Evolutionary conservation across 2,888 invertebrate species (phyloP).

Genomic region (Drosophila silvestris): DNA sequence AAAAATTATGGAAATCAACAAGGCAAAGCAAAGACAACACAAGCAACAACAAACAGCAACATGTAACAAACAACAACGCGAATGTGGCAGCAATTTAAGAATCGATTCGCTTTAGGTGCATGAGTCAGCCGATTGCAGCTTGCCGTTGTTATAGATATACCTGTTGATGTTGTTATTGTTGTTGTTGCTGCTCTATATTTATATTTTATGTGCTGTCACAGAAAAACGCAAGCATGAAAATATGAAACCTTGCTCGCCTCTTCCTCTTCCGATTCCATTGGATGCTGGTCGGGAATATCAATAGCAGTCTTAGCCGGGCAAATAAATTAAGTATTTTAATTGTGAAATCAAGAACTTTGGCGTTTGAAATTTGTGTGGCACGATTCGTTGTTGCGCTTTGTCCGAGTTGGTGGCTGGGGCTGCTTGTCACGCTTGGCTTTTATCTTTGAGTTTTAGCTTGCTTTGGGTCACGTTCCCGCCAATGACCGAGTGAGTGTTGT

Average conservation of each 20-base stretch:
- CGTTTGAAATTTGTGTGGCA: constrained; percentile 52
- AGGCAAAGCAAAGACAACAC: constrained; percentile 37
- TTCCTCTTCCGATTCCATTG: constrained; percentile 34
- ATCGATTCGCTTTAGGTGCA: constrained; percentile 48
- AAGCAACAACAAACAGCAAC: constrained; percentile 23
- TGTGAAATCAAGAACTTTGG: constrained; percentile 72
- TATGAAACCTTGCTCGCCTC: constrained; percentile 53
- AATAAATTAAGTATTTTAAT: constrained; percentile 73
- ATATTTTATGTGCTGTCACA: constrained; percentile 73
- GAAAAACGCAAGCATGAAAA: constrained; percentile 41
- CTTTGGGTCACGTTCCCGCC: constrained; percentile 62
- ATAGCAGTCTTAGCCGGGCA: constrained; percentile 43
- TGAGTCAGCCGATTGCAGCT: constrained; percentile 59
- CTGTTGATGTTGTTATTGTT: constrained; percentile 14
- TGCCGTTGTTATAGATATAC: constrained; percentile 13
- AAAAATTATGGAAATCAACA: constrained; percentile 61
- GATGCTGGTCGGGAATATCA: constrained; percentile 37
- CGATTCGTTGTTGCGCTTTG: constrained; percentile 52
- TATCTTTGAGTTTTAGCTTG: constrained; percentile 39
- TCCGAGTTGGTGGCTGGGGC: constrained; percentile 1
- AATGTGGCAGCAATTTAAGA: constrained; percentile 47
- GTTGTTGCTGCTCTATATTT: constrained; percentile 33
- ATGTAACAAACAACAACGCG: constrained; percentile 19
- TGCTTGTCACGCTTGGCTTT: constrained; percentile 64
- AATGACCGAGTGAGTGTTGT: constrained; percentile 11